Percentiles rank a stretch among this genome's conserved stretches.
Conservation (phyloP, 2,113 vertebrate species). For the Pygoscelis adeliae region DNA sequence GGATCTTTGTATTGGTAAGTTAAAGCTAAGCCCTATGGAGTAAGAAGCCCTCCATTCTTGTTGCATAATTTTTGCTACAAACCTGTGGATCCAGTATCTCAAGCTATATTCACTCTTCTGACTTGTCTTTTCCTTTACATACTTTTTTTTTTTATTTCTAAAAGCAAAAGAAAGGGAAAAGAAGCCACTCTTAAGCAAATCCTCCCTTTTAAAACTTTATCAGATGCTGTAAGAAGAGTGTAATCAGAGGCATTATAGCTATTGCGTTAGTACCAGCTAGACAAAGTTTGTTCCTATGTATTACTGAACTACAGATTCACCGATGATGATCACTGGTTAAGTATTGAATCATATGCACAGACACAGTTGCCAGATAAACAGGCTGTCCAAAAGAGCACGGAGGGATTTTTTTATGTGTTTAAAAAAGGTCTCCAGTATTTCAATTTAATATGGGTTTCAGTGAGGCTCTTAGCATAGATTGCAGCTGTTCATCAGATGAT, state of each 20-base stretch:
- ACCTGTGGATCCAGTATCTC: not conserved
- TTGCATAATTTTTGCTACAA: not conserved
- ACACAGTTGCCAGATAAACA: not conserved
- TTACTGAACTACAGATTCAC: not conserved
- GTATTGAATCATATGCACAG: not conserved
- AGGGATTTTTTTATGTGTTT: not conserved
- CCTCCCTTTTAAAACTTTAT: not conserved
- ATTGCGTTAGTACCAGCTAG: not conserved
- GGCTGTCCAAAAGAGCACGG: not conserved
- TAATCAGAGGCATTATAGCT: not conserved
- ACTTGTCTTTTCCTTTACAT: not conserved
- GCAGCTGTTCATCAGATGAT: conserved; percentile 2
- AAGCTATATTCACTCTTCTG: not conserved
- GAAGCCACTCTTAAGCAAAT: not conserved
- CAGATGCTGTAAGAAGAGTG: not conserved
- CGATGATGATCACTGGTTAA: not conserved
- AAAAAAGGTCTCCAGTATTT: not conserved
- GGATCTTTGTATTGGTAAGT: not conserved
- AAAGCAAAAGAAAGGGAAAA: not conserved
- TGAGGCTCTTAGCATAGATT: not conserved
- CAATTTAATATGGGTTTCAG: not conserved
- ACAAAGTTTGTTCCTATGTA: accelerated
- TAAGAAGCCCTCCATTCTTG: not conserved
- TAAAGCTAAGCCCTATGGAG: not conserved
- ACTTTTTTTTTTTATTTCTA: not conserved